Percentiles rank a stretch among this genome's conserved stretches.
Conservation (phyloP, 2,797 vertebrate species). For the Mormyrus proboscirostris region DNA sequence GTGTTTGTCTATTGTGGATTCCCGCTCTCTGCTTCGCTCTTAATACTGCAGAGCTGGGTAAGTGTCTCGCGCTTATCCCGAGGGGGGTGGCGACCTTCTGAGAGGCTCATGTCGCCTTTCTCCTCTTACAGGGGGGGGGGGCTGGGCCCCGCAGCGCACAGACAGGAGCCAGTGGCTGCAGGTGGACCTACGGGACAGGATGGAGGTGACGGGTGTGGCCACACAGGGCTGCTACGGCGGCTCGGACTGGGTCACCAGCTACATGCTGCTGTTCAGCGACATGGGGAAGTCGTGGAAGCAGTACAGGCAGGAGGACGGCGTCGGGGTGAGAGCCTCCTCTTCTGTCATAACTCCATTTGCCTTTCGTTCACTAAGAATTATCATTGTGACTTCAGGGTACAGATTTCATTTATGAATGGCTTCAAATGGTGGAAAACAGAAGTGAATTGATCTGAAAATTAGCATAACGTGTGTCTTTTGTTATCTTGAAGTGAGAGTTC, state of each 20-base stretch:
- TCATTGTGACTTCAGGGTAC: background rate
- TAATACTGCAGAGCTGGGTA: background rate
- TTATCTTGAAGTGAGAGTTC: background rate
- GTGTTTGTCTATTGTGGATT: background rate
- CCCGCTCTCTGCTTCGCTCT: background rate
- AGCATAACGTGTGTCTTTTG: background rate
- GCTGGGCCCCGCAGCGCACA: constrained; percentile 64
- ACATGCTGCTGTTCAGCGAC: constrained; percentile 68
- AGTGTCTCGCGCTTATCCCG: background rate
- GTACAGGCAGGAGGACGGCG: constrained; percentile 61
- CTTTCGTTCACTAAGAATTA: background rate
- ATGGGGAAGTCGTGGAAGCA: constrained; percentile 67
- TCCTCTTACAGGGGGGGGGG: constrained; percentile 56
- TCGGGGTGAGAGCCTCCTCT: constrained; percentile 59
- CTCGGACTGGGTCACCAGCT: constrained; percentile 72
- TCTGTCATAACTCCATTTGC: background rate
- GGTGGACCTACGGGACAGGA: constrained; percentile 69
- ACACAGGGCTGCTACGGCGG: constrained; percentile 68
- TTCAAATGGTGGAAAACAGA: background rate
- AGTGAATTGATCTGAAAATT: background rate
- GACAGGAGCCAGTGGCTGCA: constrained; percentile 69
- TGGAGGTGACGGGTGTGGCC: constrained; percentile 65
- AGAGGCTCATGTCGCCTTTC: constrained; percentile 14
- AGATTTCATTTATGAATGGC: background rate
- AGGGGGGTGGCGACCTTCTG: background rate